Conservation (phyloP, 2,797 vertebrate species). For the Xenopus petersii region DNA sequence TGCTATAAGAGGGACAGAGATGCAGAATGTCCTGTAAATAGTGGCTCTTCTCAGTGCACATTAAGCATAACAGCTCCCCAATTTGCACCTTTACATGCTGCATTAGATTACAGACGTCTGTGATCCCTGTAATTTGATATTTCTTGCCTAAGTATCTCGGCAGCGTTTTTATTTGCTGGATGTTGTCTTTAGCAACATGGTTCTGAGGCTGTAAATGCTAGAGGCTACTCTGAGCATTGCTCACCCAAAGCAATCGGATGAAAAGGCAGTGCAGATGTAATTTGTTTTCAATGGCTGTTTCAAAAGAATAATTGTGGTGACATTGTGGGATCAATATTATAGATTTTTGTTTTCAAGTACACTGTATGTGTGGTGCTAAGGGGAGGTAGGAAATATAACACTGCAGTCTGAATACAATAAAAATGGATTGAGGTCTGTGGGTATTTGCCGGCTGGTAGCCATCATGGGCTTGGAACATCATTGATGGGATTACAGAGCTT, state of each 20-base stretch:
- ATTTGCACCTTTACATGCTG: constrained; percentile 24
- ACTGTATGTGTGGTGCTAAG: constrained; percentile 97
- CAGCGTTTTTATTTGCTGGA: constrained; percentile 49
- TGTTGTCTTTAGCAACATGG: constrained; percentile 74
- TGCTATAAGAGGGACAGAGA: constrained; percentile 8
- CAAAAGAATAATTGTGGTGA: constrained; percentile 99
- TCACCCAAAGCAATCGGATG: constrained; percentile 94
- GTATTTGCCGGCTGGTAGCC: constrained; percentile 88
- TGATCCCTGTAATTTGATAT: constrained; percentile 53
- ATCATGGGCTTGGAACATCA: constrained; percentile 83
- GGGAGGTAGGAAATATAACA: constrained; percentile 93
- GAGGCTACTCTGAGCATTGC: constrained; percentile 84
- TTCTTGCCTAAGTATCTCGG: constrained; percentile 57
- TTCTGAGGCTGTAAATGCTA: constrained; percentile 68
- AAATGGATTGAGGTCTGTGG: constrained; percentile 93
- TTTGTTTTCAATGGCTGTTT: constrained; percentile 99
- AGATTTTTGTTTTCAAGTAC: constrained; percentile 99
- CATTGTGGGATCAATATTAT: constrained; percentile 97
- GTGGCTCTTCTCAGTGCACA: neutral
- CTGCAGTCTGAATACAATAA: constrained; percentile 94
- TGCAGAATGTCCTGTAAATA: constrained; percentile 1
- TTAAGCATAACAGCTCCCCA: neutral
- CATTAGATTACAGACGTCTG: constrained; percentile 20
- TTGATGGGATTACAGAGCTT: constrained; percentile 86
- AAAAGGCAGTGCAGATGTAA: constrained; percentile 99